phyloP scores from a whole-genome alignment of 2,797 vertebrate genomes.

The Schizopygopsis malacanthus region DNA sequence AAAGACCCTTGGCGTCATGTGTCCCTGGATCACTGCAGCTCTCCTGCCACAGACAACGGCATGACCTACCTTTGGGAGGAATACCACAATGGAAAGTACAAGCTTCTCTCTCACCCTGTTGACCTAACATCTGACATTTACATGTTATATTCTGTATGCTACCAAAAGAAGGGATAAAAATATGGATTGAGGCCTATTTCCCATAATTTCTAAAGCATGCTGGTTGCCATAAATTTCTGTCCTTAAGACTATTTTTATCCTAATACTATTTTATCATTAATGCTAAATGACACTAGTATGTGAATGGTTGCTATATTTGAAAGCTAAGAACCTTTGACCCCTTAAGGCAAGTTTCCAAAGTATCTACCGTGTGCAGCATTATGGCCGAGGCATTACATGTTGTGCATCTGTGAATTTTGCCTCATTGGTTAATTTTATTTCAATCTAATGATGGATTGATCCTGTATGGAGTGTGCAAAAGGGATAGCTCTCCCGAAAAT shows the following conservation, averaged over 20 bases:
- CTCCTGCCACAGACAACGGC: constrained; percentile 17
- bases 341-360: background rate
- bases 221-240: background rate
- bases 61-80: constrained; percentile 49
- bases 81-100: rapidly evolving
- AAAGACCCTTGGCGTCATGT: background rate
- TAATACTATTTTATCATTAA: background rate
- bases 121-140: background rate
- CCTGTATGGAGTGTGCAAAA: background rate
- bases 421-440: background rate
- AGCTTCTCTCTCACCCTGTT: constrained; percentile 25
- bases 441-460: background rate
- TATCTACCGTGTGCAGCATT: background rate
- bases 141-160: background rate
- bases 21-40: constrained; percentile 18
- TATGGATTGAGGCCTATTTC: background rate
- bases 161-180: background rate
- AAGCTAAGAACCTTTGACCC: background rate
- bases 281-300: background rate
- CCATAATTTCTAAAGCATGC: background rate
- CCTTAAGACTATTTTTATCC: background rate
- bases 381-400: background rate
- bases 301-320: background rate
- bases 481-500: background rate
- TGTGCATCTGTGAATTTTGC: background rate